Percentiles rank a stretch among this genome's conserved stretches.
Evolutionary conservation across 2,797 vertebrate species (phyloP).

Genomic region (Melopsittacus undulatus): DNA sequence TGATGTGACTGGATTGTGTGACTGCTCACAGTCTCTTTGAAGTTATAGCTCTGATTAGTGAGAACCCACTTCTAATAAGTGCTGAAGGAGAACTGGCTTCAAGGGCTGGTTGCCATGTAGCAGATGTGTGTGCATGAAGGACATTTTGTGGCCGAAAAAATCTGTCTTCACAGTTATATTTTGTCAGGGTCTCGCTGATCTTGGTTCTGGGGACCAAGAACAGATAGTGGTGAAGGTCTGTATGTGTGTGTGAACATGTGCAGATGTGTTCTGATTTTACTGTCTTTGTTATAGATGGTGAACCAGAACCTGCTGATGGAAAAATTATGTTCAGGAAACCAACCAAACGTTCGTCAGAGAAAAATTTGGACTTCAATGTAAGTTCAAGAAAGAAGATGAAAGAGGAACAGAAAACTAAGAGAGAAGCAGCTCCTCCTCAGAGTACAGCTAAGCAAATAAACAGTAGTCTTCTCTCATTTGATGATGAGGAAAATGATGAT

Average conservation of each 20-base stretch:
- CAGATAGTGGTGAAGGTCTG: neutral
- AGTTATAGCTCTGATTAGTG: neutral
- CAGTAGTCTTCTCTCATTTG: constrained; percentile 94
- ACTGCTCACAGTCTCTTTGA: neutral
- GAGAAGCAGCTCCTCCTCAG: constrained; percentile 63
- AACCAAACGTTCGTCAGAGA: constrained; percentile 87
- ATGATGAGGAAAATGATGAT: constrained; percentile 89
- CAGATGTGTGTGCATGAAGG: neutral
- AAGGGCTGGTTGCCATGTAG: neutral
- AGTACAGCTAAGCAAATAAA: constrained; percentile 87
- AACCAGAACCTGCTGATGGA: constrained; percentile 81
- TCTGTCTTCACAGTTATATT: neutral
- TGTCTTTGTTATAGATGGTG: constrained; percentile 77
- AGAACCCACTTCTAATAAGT: neutral
- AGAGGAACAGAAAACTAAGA: constrained; percentile 60
- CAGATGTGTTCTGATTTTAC: constrained; percentile 26
- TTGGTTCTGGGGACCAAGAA: neutral
- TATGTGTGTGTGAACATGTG: neutral
- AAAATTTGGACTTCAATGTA: constrained; percentile 87
- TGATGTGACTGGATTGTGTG: neutral
- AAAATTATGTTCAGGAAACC: constrained; percentile 97
- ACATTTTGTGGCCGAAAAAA: neutral
- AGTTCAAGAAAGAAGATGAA: constrained; percentile 93
- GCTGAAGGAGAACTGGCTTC: neutral
- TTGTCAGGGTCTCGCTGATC: neutral